Evolutionary conservation across 2,113 vertebrate species (phyloP), one percentile per base, ranked within the genome.

Genomic region (Rhegmatorhina hoffmannsi): DNA sequence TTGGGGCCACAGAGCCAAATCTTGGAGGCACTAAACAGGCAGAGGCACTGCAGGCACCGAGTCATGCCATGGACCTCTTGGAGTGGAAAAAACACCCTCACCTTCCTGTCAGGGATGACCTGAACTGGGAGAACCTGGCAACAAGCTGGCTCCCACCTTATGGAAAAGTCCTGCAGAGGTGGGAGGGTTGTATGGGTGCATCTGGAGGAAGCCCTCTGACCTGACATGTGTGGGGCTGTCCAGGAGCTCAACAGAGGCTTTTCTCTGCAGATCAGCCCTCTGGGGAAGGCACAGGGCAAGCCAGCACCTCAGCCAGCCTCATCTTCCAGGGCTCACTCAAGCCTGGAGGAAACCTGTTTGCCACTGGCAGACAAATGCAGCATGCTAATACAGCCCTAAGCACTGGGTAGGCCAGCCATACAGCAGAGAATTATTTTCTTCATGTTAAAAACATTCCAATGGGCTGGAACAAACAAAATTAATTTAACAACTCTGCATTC

Each of bases 401-500:
- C 4, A 24, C 79, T 70, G 74, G 93, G 92, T 80, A 68, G 88
- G 62, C 83, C 90, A 92, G 83, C 59, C 88, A 72, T 36, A 58
- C 73, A 94, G 89, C 80, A 73, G 56, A 96, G 77, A 96, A 94
- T 95, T 93, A 89, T 90, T 84, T 94, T 87, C 90, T 95, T 92
- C 90, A 62, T 92, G 93, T 92, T 95, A 97, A 94, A 95, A 97
- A 93, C 93, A 96, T 96, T 95, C 88, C 94, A 95, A 58, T 84
- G 88, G 94, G 88, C 94, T 96, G 94, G 95, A 95, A 97, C 96
- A 96, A 96, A 95, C 91, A 95, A 93, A 94, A 97, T 97, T 94
- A 96, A 96, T 96, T 95, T 92, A 97, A 94, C 95, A 92, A 95
- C 83, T 94, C 72, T 18, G 66, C 79, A 94, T 96, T 95, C 93